phyloP scores from a whole-genome alignment of 2,797 vertebrate genomes.

The Diglossa cyanea region DNA sequence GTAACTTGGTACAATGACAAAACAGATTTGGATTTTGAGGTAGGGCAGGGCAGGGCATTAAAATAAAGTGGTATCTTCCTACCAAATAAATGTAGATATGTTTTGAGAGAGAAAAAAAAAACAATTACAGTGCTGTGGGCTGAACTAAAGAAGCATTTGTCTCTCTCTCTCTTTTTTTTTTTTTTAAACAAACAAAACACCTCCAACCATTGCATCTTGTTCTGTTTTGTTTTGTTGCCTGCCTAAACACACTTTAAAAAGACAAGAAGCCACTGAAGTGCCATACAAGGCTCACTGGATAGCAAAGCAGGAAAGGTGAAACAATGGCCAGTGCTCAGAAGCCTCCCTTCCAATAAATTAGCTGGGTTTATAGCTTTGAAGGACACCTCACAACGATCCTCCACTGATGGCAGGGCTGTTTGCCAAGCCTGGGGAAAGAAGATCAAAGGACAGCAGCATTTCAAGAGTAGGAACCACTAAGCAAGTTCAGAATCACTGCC shows the following conservation, averaged over 20 bases:
- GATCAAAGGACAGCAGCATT: not conserved
- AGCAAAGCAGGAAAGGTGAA: not conserved
- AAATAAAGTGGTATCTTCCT: slow-evolving; percentile 1
- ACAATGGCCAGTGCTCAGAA: not conserved
- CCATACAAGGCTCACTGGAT: not conserved
- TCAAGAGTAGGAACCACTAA: not conserved
- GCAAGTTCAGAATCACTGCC: not conserved
- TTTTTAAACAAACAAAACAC: not conserved
- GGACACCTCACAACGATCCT: not conserved
- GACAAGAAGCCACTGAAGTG: not conserved
- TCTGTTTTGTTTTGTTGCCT: not conserved
- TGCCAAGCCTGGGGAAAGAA: not conserved
- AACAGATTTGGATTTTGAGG: slow-evolving; percentile 28
- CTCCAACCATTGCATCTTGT: not conserved
- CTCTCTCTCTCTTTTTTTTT: not conserved
- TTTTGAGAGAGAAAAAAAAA: not conserved
- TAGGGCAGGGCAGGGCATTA: slow-evolving; percentile 2
- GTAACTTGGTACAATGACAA: not conserved
- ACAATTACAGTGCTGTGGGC: not conserved
- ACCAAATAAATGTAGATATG: not conserved
- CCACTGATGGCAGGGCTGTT: not conserved
- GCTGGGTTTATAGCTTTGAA: not conserved
- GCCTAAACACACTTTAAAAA: not conserved
- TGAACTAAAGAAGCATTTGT: not conserved
- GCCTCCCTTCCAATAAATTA: not conserved